These are phyloP conservation scores for Pristis pectinata DNA, from an alignment of 2,797 vertebrate genomes.

Conservation along the genomic window DNA sequence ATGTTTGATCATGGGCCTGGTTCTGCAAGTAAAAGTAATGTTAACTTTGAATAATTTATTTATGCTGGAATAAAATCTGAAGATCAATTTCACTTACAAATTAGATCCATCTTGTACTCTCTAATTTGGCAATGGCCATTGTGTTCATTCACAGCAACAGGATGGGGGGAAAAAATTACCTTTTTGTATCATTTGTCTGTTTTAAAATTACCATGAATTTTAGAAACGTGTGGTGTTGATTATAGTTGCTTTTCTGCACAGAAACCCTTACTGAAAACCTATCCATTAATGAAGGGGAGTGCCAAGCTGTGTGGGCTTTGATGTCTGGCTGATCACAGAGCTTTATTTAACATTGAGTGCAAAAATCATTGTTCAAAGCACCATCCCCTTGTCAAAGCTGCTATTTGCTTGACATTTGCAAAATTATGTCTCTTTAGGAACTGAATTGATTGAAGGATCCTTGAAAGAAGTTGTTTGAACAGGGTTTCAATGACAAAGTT, in stretches of 20 bases:
- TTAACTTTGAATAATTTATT: conserved; percentile 25
- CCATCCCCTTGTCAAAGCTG: no score
- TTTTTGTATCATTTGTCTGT: not conserved
- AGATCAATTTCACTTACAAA: not conserved
- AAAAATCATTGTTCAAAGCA: not conserved
- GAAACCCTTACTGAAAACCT: not conserved
- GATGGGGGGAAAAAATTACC: not conserved
- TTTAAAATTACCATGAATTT: not conserved
- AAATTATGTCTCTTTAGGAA: not conserved
- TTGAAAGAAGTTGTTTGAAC: not conserved
- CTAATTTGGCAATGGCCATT: no score
- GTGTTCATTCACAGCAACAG: no score
- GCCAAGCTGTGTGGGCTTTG: not conserved
- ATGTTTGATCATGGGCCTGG: not conserved
- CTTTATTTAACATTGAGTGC: not conserved
- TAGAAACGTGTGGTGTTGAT: not conserved
- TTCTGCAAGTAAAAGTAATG: not conserved
- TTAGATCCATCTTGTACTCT: not conserved
- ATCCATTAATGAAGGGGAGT: not conserved
- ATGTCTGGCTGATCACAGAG: not conserved
- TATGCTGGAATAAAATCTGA: not conserved
- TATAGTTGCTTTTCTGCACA: not conserved
- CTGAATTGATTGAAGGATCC: not conserved
- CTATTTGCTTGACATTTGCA: conserved; percentile 5
- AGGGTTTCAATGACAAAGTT: not conserved